These are phyloP conservation scores for Maconellicoccus hirsutus DNA, from an alignment of 1,140 invertebrate species.

Conservation along the genomic window DNA sequence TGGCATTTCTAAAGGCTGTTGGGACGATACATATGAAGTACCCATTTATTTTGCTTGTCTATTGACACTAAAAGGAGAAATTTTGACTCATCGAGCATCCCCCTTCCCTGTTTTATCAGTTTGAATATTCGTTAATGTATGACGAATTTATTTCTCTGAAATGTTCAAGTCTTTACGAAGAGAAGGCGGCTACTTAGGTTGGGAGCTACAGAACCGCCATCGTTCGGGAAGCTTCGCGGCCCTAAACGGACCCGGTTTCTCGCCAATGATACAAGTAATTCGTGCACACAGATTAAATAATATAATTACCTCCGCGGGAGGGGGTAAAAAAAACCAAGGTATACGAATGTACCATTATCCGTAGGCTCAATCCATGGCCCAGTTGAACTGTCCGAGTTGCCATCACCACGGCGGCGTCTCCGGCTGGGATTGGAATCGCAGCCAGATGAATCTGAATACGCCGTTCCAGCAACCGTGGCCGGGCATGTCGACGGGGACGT, in stretches of 20 bases:
- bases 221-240: conserved; percentile 28
- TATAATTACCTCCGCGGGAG: not conserved
- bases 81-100: too few species aligned
- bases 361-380: conserved; percentile 58
- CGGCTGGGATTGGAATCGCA: conserved; percentile 36
- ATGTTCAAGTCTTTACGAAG: conserved; percentile 33
- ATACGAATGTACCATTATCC: too few species aligned
- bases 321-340: not conserved
- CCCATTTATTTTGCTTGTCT: too few species aligned
- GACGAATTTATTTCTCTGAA: not conserved
- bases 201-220: conserved; percentile 34
- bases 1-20: too few species aligned
- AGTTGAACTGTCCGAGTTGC: conserved; percentile 46
- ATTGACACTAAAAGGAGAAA: too few species aligned
- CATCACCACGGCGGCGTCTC: conserved; percentile 37
- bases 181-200: conserved; percentile 38
- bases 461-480: conserved; percentile 34
- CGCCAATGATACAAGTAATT: conserved; percentile 37
- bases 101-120: too few species aligned
- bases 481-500: conserved; percentile 30
- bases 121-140: too few species aligned
- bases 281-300: too few species aligned
- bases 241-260: conserved; percentile 30
- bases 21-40: too few species aligned
- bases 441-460: conserved; percentile 41